Conservation (phyloP, 2,888 invertebrate genomes). For the Lamellibrachia columna region DNA sequence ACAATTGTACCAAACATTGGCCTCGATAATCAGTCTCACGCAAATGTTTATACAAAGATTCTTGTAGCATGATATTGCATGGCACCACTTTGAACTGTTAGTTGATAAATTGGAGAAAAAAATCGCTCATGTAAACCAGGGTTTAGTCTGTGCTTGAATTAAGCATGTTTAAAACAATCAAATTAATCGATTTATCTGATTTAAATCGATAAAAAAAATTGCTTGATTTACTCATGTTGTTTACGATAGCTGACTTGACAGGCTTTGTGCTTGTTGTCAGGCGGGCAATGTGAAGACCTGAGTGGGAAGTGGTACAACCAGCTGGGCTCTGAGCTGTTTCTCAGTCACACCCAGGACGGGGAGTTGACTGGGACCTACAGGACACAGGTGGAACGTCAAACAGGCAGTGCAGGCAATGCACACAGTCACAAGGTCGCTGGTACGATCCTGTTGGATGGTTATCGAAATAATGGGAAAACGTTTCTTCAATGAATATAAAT, state of each 20-base stretch:
- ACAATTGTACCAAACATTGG: no score
- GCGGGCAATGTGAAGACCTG: background rate
- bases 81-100: background rate
- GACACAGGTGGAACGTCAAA: constrained; percentile 21
- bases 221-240: no score
- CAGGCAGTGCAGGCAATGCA: constrained; percentile 19
- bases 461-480: background rate
- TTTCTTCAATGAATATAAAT: background rate
- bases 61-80: background rate
- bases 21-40: no score
- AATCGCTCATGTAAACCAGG: no score
- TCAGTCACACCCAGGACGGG: constrained; percentile 26
- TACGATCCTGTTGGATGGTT: background rate
- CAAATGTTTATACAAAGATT: no score
- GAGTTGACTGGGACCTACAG: constrained; percentile 27
- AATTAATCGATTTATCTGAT: no score
- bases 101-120: no score
- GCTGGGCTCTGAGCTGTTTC: constrained; percentile 29
- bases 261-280: background rate
- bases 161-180: no score
- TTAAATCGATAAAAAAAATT: no score
- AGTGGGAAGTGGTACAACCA: constrained; percentile 31
- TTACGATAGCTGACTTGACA: background rate
- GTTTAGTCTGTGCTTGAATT: no score
- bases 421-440: constrained; percentile 18